Conservation (phyloP, 2,797 vertebrate genomes). For the Naso thynnoides region DNA sequence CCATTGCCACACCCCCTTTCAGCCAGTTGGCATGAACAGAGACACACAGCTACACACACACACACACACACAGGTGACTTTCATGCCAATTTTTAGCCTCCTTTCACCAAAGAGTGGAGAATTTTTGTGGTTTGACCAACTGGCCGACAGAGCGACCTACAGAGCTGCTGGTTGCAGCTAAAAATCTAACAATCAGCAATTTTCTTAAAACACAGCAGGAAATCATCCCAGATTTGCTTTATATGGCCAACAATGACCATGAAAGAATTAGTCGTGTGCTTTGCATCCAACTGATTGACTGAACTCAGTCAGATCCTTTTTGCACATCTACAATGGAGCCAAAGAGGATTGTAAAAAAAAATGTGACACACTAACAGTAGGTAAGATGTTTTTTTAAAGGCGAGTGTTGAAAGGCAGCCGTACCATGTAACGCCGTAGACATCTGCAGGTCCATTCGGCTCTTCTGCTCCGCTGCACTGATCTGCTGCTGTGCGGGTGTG, state of each 20-base stretch:
- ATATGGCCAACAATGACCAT: neutral
- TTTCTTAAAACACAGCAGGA: neutral
- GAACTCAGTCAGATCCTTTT: neutral
- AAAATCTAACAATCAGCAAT: neutral
- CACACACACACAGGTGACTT: too few species aligned
- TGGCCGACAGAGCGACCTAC: too few species aligned
- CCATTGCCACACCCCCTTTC: too few species aligned
- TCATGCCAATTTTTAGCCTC: too few species aligned
- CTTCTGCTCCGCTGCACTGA: conserved; percentile 81
- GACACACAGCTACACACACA: too few species aligned
- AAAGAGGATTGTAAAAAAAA: neutral
- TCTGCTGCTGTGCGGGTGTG: conserved; percentile 67
- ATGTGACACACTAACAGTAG: neutral
- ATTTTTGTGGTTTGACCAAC: too few species aligned
- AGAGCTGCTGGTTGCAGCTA: too few species aligned
- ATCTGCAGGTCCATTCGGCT: conserved; percentile 92
- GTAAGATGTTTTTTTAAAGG: neutral
- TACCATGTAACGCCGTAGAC: conserved; percentile 92
- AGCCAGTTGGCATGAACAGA: too few species aligned
- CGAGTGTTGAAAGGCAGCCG: neutral
- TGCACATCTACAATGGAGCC: neutral
- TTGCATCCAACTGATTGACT: neutral
- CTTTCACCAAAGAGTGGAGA: too few species aligned
- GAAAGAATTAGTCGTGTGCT: neutral
- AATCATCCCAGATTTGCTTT: conserved; percentile 1